Percentiles rank a stretch among this genome's conserved stretches.
phyloP scores from a whole-genome alignment of 2,888 invertebrate genomes.

The Blomia tropicalis region DNA sequence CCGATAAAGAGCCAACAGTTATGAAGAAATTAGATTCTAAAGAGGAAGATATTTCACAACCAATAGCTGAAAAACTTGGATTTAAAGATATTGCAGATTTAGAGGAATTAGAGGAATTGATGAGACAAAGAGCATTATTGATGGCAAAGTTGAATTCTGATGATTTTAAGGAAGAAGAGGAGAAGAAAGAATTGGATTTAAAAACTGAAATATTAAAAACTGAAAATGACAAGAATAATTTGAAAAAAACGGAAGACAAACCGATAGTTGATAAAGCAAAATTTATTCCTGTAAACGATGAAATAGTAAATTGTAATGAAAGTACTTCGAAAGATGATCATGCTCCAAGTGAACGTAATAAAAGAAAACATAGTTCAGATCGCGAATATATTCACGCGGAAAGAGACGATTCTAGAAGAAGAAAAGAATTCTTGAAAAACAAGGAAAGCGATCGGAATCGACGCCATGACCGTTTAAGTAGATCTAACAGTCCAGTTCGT shows the following conservation, averaged over 20 bases:
- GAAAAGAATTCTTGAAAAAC: no score
- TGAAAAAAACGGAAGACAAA: neutral
- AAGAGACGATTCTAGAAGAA: no score
- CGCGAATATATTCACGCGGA: no score
- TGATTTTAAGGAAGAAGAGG: conserved; percentile 3
- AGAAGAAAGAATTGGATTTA: neutral
- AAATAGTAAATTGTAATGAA: neutral
- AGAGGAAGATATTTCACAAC: neutral
- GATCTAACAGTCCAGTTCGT: no score
- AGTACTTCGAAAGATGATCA: no score
- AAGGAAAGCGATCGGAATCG: no score
- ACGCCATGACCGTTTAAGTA: no score
- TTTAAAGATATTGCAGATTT: neutral
- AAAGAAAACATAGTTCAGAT: no score
- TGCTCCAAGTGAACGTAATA: no score
- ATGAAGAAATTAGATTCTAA: neutral
- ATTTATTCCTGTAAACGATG: neutral
- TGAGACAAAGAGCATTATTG: conserved; percentile 27
- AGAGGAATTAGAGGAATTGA: conserved; percentile 34
- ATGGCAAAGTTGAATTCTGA: conserved; percentile 7
- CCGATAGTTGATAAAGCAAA: neutral
- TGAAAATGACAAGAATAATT: neutral
- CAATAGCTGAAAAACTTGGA: neutral
- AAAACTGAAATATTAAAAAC: neutral
- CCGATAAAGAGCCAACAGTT: neutral